A percentile compares a stretch with the other conserved stretches of the same genome.
Conservation (phyloP, 2,113 vertebrate genomes). For the Capreolus pygargus region DNA sequence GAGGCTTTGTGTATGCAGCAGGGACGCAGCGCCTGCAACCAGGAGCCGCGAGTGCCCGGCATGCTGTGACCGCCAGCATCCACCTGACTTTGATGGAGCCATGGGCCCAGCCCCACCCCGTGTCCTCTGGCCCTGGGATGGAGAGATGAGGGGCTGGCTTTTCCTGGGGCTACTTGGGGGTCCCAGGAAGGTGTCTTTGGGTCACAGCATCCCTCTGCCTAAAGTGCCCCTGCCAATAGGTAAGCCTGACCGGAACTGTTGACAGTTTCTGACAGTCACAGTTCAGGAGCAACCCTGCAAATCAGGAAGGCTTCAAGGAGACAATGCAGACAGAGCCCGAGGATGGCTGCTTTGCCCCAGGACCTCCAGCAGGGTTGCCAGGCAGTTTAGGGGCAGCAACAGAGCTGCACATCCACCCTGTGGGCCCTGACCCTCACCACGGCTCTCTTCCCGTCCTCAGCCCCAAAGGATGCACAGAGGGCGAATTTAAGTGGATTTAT, state of each 20-base stretch:
- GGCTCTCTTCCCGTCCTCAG: background rate
- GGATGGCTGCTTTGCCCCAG: background rate
- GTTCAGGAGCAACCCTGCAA: background rate
- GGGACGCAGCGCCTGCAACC: background rate
- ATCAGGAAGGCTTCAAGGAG: background rate
- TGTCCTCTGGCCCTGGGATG: background rate
- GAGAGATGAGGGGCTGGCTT: background rate
- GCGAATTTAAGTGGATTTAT: background rate
- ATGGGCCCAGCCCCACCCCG: background rate
- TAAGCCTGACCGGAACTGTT: background rate
- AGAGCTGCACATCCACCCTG: background rate
- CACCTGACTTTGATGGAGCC: background rate
- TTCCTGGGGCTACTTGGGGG: background rate
- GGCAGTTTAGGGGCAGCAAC: background rate
- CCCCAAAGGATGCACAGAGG: background rate
- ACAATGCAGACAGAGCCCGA: background rate
- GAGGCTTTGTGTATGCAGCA: background rate
- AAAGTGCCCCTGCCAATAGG: background rate
- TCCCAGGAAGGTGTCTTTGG: background rate
- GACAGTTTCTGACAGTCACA: background rate
- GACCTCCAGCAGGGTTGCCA: rapidly evolving
- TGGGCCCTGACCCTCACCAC: background rate
- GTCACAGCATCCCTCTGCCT: background rate
- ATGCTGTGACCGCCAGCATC: background rate
- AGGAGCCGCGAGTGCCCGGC: background rate